These are phyloP conservation scores for Sinhomidia bicolor DNA, from an alignment of 2,888 invertebrate genomes.

Conservation along the genomic window DNA sequence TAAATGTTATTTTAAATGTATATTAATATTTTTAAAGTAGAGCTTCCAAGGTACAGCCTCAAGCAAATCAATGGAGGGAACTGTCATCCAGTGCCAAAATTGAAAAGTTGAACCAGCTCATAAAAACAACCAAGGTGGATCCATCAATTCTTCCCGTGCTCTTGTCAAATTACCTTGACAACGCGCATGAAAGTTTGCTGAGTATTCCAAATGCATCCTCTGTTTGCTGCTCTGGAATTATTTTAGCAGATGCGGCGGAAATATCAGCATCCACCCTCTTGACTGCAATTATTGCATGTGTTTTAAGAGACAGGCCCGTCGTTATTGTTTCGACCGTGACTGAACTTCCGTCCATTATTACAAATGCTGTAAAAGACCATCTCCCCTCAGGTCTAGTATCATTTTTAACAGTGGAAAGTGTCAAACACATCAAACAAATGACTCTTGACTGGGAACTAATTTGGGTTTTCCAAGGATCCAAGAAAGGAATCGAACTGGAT, in stretches of 20 bases:
- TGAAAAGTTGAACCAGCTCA: not conserved
- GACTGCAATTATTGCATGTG: not conserved
- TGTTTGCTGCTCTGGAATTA: not conserved
- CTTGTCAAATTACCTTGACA: not conserved
- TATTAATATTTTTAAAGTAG: not conserved
- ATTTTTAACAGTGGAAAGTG: not conserved
- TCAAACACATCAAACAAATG: not conserved
- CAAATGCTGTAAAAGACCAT: not conserved
- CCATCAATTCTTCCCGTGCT: not conserved
- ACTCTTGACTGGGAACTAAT: slow-evolving; percentile 4
- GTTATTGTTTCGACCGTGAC: not conserved
- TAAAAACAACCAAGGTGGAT: not conserved
- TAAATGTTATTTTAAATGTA: not conserved
- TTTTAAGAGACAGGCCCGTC: slow-evolving; percentile 26
- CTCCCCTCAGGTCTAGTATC: slow-evolving; percentile 33
- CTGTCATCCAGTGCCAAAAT: not conserved
- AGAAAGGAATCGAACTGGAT: not conserved
- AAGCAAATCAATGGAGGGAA: not conserved
- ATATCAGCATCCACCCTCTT: not conserved
- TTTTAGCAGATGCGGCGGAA: not conserved
- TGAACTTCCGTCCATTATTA: not conserved
- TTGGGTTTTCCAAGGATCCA: slow-evolving; percentile 40
- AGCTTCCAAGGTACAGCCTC: not conserved
- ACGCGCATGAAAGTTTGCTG: not conserved
- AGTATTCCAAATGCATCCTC: not conserved